Evolutionary conservation across 2,888 invertebrate genomes (phyloP), one percentile per base, ranked within the genome.

Genomic region (Mesodorylaimus sp.): DNA sequence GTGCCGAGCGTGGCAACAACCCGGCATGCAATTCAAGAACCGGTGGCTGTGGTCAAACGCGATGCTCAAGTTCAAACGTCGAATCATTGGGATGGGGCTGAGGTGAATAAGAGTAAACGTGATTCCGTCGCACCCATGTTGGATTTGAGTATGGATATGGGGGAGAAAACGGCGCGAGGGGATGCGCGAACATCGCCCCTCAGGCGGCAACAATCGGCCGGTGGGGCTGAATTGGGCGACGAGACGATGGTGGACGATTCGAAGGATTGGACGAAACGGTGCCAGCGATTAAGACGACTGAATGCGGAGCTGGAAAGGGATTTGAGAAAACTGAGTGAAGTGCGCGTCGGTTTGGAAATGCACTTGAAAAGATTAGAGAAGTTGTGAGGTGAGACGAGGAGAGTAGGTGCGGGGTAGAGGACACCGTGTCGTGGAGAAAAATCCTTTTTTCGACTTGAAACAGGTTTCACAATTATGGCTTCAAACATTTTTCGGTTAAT

Each of bases 301-400:
- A 63, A 63, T 44, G 51, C 55, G 1, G 59, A 61, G 46, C 50
- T 63, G 36, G 63, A 63, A 52, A 46, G 50, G 25, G 61, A 63
- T 52, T 50, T 59, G 37, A 58, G 58, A 5, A 56, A 53, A n/a
- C 43, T 63, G 50, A 58, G 59, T 3, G 63, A 63, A 48, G 26
- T 16, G 10, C 39, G 48, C 3, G 23, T 42, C 26, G 19, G n/a
- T 7, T 27, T 48, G 27, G 41, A 48, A 28, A 7, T 27, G 5
- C 23, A 39, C 10, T 23, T 48, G 48, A 43, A 43, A 43, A 5
- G 21, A 5, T 39, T n/a, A 13, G 41, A 10, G 21, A 39, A 21
- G 10, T n/a, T n/a, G n/a, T n/a, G n/a, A n/a, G n/a, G 16, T 32
- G 10, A 16, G 16, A 32, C 10, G 10, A 32, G 36, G 36, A 32